Base-by-base conservation (phyloP, 2,797 vertebrate species). In the Rhadinocentrus ornatus region DNA sequence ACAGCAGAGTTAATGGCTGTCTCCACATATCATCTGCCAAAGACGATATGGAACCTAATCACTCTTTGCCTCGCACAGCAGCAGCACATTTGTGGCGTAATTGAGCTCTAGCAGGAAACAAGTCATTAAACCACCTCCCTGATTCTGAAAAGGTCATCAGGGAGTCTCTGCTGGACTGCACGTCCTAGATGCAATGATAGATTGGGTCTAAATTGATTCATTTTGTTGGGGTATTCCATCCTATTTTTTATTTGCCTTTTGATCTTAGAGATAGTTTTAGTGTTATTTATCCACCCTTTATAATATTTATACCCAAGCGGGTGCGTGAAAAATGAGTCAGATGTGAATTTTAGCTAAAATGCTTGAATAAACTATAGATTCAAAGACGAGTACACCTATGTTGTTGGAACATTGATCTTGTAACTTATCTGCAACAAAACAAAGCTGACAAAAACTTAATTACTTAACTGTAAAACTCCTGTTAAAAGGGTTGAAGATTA, bases 121-220 rank as follows among this genome's bases (percentile, higher is more conserved):
- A 77, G 85, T 79, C 55, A 86, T 91, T 90, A 88, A 87, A 86
- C 71, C 83, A 56, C 76, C 80, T 86, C 83, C 86, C 72, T 61
- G 55, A 68, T 68, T 76, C 65, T 56, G 48, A 71, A 84, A 74
- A 70, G 74, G 69, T 32, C 68, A 18, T 59, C 62, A 60, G 76
- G 77, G 68, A 73, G 58, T 62, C 53, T 80, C 67, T 66, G 32
- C 60, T 60, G 31, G 50, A 62, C 53, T 24, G 48, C 27, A 48
- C 39, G 61, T 73, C 62, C 71, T 0, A 50, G 65, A 73, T 54
- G 61, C 57, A 66, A 20, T 52, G 39, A 62, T 50, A 50, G 13
- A 69, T 75, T 41, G 48, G 27, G 12, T 69, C 69, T 63, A 6
- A 78, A 66, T 8, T 56, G 6, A 73, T 50, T 63, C 7, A 16